Evolutionary conservation across 2,113 vertebrate species (phyloP), one percentile per base, ranked within the genome.

Genomic region (Chauna torquata): DNA sequence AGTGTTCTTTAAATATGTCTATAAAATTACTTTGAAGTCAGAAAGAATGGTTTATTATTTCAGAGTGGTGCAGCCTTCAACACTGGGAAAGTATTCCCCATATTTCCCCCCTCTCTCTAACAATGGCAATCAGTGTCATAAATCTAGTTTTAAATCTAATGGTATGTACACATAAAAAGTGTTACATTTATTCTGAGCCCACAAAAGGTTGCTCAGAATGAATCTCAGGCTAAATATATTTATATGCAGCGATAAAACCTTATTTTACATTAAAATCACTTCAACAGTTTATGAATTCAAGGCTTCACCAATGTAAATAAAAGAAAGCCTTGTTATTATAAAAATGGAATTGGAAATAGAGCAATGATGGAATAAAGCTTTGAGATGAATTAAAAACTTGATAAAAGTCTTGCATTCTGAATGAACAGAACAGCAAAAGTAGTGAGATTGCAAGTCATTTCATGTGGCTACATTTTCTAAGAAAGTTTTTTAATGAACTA

Each of bases 181-280:
- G 38, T 68, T 94, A 91, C 50, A 4, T 91, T 94, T 94, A 85
- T 95, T 95, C 86, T n/a, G 50, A 92, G 66, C 50, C 30, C 55
- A 92, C 92, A 95, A 91, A 95, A 95, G 92, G 94, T 92, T 91
- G 86, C 71, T 86, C 16, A 12, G 87, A 95, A 94, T 49, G 71
- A 97, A 92, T 82, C 78, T 92, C 70, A 54, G 82, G 92, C 92
- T 96, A 94, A 97, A 94, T 91, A 77, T 92, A 96, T 97, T 97
- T 96, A 87, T 96, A 92, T 92, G 87, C 75, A 82, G 84, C 47
- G 91, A 95, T 94, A 96, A 95, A 96, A 79, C 54, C 81, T 87
- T 95, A 82, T 85, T 95, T 75, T 94, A 92, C 84, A 94, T 89
- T 92, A 77, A 94, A 95, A 95, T 94, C 81, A 82, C 55, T 76